Evolutionary conservation across 2,113 vertebrate species (phyloP).

Genomic region (Calyptomena viridis): DNA sequence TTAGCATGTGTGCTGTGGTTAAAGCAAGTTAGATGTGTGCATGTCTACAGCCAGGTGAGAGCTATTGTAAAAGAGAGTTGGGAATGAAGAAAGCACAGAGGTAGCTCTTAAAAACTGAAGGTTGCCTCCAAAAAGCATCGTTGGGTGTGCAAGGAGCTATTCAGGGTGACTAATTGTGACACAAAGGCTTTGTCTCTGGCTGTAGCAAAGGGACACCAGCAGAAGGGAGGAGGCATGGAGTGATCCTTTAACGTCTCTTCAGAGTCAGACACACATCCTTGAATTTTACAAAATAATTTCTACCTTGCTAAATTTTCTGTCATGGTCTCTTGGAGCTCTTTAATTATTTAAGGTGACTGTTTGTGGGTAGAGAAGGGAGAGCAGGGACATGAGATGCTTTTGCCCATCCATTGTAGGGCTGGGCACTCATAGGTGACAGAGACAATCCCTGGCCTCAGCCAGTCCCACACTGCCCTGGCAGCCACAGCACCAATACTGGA

Average conservation of each 20-base stretch:
- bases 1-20: constrained; percentile 50
- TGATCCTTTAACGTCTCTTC: rapidly evolving
- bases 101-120: background rate
- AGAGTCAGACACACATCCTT: background rate
- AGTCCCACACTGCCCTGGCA: background rate
- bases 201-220: background rate
- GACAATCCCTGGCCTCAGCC: rapidly evolving
- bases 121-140: background rate
- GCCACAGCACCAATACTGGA: rapidly evolving
- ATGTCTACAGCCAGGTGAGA: constrained; percentile 56
- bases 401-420: rapidly evolving
- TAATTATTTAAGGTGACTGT: background rate
- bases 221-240: background rate
- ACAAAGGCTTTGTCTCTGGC: background rate
- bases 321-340: rapidly evolving
- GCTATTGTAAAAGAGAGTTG: background rate
- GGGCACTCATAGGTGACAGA: background rate
- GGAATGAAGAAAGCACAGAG: background rate
- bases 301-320: background rate
- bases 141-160: background rate
- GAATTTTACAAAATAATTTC: background rate
- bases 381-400: rapidly evolving
- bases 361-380: background rate
- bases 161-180: background rate
- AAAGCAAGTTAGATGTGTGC: constrained; percentile 19